These are phyloP conservation scores for Caenorhabditis auriculariae DNA, from an alignment of 2,888 invertebrate species.

Conservation along the genomic window DNA sequence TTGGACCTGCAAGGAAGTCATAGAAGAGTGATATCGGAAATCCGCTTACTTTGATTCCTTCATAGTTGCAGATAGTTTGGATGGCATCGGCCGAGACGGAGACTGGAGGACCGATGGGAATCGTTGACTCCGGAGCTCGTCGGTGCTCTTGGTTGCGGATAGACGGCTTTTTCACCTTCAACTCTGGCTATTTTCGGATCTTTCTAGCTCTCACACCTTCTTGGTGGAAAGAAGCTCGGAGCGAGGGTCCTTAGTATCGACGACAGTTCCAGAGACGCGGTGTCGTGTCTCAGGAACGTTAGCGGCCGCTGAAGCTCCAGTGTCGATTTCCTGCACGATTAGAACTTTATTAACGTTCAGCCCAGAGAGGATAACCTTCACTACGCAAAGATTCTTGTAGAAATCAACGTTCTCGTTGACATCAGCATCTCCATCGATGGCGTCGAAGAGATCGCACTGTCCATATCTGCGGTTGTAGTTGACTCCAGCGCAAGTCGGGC, in stretches of 20 bases:
- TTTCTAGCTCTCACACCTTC: conserved; percentile 26
- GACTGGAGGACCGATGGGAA: conserved; percentile 48
- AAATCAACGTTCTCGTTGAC: conserved; percentile 60
- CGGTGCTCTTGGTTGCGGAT: conserved; percentile 40
- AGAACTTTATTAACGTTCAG: background rate
- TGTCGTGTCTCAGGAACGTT: conserved; percentile 55
- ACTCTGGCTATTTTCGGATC: conserved; percentile 3
- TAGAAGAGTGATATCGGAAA: too few species aligned
- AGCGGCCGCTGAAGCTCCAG: conserved; percentile 53
- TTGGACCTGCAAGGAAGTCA: conserved; percentile 32
- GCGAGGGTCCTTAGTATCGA: conserved; percentile 31
- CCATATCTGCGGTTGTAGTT: conserved; percentile 62
- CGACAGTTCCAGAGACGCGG: conserved; percentile 38
- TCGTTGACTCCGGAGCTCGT: conserved; percentile 40
- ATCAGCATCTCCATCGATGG: conserved; percentile 50
- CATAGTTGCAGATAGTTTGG: conserved; percentile 63
- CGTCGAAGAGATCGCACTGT: conserved; percentile 56
- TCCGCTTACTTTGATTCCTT: conserved; percentile 61
- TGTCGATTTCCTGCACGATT: conserved; percentile 46
- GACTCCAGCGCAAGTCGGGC: conserved; percentile 58
- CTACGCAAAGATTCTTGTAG: conserved; percentile 62
- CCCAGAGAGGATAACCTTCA: conserved; percentile 26
- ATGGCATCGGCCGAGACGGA: conserved; percentile 53
- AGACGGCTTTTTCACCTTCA: conserved; percentile 40
- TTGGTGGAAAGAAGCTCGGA: conserved; percentile 31